phyloP scores from a whole-genome alignment of 64 coral and sea anemone genomes.

The Montipora sp. region DNA sequence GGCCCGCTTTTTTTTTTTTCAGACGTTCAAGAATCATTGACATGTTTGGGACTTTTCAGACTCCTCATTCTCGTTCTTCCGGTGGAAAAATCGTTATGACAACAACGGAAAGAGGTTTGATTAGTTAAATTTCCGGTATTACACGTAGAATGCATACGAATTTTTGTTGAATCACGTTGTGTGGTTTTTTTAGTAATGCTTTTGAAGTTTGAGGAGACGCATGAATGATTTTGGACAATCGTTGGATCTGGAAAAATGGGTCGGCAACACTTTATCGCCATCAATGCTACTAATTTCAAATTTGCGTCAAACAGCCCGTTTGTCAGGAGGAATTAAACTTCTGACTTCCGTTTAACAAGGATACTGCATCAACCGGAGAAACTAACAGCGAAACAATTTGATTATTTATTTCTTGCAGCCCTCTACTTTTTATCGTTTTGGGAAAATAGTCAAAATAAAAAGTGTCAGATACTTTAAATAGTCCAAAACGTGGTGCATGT shows the following conservation, averaged over 20 bases:
- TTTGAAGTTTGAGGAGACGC: neutral
- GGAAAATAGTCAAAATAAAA: too few relatives aligned
- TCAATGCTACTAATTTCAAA: too few relatives aligned
- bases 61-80: neutral
- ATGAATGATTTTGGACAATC: neutral
- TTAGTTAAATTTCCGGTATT: neutral
- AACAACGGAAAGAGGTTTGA: neutral
- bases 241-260: neutral
- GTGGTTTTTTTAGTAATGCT: neutral
- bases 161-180: neutral
- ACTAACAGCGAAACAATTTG: neutral
- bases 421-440: too few relatives aligned
- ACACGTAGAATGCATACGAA: neutral
- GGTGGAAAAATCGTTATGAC: neutral
- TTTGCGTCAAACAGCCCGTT: too few relatives aligned
- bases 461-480: too few relatives aligned
- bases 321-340: too few relatives aligned
- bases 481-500: too few relatives aligned
- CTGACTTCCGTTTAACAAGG: too few relatives aligned
- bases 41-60: neutral
- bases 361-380: neutral
- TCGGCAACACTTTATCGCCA: too few relatives aligned
- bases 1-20: too few relatives aligned
- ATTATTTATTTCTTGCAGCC: neutral
- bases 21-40: too few relatives aligned